These are phyloP conservation scores for Hylyphantes graminicola DNA, from an alignment of 1,140 invertebrate species.

Conservation along the genomic window DNA sequence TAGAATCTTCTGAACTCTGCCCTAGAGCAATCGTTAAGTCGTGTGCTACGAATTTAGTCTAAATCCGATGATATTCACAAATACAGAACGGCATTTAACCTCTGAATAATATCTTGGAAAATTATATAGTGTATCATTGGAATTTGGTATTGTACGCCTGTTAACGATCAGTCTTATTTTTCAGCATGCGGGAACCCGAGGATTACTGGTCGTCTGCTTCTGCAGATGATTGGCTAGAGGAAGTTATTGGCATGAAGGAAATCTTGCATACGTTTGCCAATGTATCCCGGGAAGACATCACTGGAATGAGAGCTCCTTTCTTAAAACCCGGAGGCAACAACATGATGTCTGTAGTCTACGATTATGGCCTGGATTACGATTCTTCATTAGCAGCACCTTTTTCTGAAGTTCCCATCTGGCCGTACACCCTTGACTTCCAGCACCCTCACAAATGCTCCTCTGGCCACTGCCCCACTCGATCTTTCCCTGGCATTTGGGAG, in stretches of 20 bases:
- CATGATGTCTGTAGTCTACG: constrained; percentile 67
- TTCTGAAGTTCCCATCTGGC: constrained; percentile 86
- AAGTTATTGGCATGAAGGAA: constrained; percentile 73
- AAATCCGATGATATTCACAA: no score
- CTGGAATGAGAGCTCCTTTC: constrained; percentile 70
- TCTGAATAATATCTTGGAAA: no score
- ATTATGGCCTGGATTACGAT: constrained; percentile 92
- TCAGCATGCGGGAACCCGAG: constrained; percentile 59
- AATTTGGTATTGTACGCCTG: no score
- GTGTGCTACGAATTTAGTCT: no score
- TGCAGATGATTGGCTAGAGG: constrained; percentile 69
- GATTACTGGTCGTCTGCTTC: constrained; percentile 71
- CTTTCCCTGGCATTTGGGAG: constrained; percentile 93
- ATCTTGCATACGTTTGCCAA: constrained; percentile 72
- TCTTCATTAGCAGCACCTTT: constrained; percentile 88
- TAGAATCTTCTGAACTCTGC: no score
- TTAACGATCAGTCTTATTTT: neutral
- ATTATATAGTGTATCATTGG: no score
- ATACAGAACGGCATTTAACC: no score
- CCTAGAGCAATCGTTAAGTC: no score
- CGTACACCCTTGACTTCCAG: constrained; percentile 91
- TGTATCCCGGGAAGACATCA: constrained; percentile 78
- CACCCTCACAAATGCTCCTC: constrained; percentile 92
- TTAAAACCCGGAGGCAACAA: constrained; percentile 63
- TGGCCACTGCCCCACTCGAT: constrained; percentile 85